Evolutionary conservation across 1,140 invertebrate genomes (phyloP), one percentile per base, ranked within the genome.

Genomic region (Drosophila punjabiensis): DNA sequence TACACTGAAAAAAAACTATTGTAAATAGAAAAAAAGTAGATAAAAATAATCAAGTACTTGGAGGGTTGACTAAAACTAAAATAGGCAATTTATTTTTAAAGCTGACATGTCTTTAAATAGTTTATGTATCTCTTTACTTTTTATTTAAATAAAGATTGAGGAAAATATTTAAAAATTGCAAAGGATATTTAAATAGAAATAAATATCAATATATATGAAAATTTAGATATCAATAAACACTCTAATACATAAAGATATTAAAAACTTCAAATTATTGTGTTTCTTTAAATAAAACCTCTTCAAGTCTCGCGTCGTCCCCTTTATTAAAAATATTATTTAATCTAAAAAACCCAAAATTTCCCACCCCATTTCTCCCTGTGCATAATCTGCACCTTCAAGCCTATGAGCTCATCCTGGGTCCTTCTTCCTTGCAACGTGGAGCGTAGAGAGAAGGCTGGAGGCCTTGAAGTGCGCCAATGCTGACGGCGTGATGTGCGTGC

Each of bases 401-500:
- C 39, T 45, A 53, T 41, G 52, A 43, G 37, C 71, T 65, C 58
- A 55, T 77, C 58, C 56, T 56, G 62, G 30, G 39, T 71, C 39
- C 62, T 55, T 68, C 58, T 45, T 69, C 61, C 65, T 68, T 68
- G 81, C 69, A 68, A 50, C 50, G 64, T 30, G 39, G 35, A 45
- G 35, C 55, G 14, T 14, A 16, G 32, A 50, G 48, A 74, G 79
- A 55, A 75, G 80, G 77, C 85, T 76, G 24, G 78, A 62, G 80
- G 74, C 69, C 77, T 89, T 66, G 67, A 83, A 88, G 73, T 81
- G 85, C 84, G 66, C 81, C 84, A 89, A 81, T 84, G 84, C 85
- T 68, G 78, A 20, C 69, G 81, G 84, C 84, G 69, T 88, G 84
- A 89, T 82, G 84, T 88, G 84, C 84, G 84, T 88, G 84, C 78